Evolutionary conservation across 1,140 invertebrate genomes (phyloP).

Genomic region (Hormaphis cornu): DNA sequence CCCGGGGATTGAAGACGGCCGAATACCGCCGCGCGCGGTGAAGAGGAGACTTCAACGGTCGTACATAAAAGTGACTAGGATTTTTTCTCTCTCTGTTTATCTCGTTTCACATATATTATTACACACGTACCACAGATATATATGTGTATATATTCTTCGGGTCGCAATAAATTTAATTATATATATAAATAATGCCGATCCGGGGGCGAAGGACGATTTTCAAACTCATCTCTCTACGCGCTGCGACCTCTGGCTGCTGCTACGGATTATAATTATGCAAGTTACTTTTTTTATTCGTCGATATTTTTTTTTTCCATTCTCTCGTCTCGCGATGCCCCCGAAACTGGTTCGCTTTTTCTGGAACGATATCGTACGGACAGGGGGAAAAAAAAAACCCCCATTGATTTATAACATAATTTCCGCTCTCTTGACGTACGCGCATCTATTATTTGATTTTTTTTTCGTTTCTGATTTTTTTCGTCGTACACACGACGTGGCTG

Average conservation of each 20-base stretch:
- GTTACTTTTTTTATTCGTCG: background rate
- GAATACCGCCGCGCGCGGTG: background rate
- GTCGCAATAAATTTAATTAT: slow-evolving; percentile 32
- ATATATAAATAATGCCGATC: background rate
- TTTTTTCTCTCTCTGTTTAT: slow-evolving; percentile 2
- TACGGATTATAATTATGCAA: slow-evolving; percentile 15
- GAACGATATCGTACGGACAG: background rate
- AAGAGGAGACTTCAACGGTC: slow-evolving; percentile 10
- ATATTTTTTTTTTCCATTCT: background rate
- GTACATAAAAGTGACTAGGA: slow-evolving; percentile 29
- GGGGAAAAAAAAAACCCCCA: background rate
- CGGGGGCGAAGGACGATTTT: background rate
- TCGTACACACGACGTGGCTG: no score
- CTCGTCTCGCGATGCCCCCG: background rate
- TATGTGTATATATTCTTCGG: no score
- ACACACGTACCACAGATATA: no score
- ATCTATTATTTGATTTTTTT: background rate
- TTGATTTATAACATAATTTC: slow-evolving; percentile 31
- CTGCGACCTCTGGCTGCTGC: background rate
- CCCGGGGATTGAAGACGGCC: slow-evolving; percentile 16
- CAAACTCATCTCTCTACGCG: background rate
- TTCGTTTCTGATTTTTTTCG: background rate
- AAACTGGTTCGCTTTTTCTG: slow-evolving; percentile 21
- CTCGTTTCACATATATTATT: no score
- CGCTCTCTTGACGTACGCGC: background rate